These are phyloP conservation scores for Sebastes dallii DNA, from an alignment of 2,797 vertebrate species.

Conservation along the genomic window DNA sequence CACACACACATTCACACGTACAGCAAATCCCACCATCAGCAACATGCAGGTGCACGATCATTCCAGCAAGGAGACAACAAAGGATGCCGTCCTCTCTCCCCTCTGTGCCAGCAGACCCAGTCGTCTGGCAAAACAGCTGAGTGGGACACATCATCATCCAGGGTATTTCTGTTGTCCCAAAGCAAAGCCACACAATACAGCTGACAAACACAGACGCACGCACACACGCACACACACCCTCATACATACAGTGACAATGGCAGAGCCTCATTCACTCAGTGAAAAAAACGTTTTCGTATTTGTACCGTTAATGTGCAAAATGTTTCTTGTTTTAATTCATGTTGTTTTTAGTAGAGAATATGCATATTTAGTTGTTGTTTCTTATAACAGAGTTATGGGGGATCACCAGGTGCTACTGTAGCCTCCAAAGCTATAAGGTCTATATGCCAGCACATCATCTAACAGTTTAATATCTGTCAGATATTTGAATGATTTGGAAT, in stretches of 20 bases:
- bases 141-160: slow-evolving; percentile 67
- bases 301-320: not conserved
- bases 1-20: not conserved
- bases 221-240: slow-evolving; percentile 9
- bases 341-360: not conserved
- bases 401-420: not conserved
- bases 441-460: not conserved
- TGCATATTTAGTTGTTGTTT: not conserved
- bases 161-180: slow-evolving; percentile 59
- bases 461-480: not conserved
- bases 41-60: slow-evolving; percentile 75
- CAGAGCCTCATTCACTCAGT: not conserved
- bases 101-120: slow-evolving; percentile 61
- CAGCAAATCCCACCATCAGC: slow-evolving; percentile 73
- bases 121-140: slow-evolving; percentile 80
- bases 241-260: slow-evolving; percentile 6
- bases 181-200: slow-evolving; percentile 46
- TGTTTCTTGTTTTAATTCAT: not conserved
- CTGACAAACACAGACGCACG: slow-evolving; percentile 17
- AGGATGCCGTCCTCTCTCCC: slow-evolving; percentile 27
- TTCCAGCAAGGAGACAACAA: slow-evolving; percentile 78
- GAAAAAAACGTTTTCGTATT: not conserved
- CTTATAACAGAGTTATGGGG: not conserved
- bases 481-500: not conserved
- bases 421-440: not conserved